Conservation (phyloP, 2,888 invertebrate species). For the Heteromyza rotundicornis region DNA sequence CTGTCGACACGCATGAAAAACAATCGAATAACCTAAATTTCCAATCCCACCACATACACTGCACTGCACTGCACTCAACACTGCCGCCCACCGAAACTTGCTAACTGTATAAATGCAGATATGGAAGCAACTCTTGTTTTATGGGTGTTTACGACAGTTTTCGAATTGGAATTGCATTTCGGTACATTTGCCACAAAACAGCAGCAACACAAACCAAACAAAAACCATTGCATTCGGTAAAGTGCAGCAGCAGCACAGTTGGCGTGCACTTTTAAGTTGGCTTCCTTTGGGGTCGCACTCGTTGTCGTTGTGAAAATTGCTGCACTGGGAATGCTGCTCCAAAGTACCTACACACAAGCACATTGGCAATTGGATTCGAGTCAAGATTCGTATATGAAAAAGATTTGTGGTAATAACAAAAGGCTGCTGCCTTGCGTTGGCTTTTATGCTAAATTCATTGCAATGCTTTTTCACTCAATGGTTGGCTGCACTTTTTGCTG, state of each 20-base stretch:
- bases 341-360: not conserved
- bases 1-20: too few relatives aligned
- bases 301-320: too few relatives aligned
- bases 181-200: too few relatives aligned
- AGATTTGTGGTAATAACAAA: conserved; percentile 1
- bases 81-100: not conserved
- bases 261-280: not conserved
- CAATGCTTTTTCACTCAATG: too few relatives aligned
- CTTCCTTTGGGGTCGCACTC: not conserved
- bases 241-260: not conserved
- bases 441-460: too few relatives aligned
- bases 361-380: not conserved
- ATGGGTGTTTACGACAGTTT: not conserved
- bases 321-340: too few relatives aligned
- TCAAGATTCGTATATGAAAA: not conserved
- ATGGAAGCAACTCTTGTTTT: not conserved
- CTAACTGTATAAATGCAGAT: conserved; percentile 5
- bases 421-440: too few relatives aligned
- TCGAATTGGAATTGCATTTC: not conserved
- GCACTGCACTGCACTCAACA: not conserved
- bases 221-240: too few relatives aligned
- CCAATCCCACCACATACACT: too few relatives aligned
- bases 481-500: too few relatives aligned
- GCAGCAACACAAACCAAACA: not conserved
- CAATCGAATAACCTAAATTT: too few relatives aligned